Percentiles rank a stretch among this genome's conserved stretches.
Conservation (phyloP, 2,888 invertebrate genomes). For the Drosophila paranaensis region DNA sequence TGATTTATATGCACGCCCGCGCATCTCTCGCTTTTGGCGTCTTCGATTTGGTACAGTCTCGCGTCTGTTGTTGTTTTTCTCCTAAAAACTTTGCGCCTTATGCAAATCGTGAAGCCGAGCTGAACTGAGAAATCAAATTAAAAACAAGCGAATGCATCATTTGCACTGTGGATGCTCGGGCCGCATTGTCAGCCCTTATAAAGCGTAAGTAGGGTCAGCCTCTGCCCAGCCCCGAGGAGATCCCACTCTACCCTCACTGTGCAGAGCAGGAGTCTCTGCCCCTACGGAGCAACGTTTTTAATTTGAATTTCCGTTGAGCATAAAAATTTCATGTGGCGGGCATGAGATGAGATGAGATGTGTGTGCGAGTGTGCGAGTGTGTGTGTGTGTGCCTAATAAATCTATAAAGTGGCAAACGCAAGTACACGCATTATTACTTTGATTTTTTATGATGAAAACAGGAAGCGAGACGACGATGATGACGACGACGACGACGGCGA, state of each 20-base stretch:
- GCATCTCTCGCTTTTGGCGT: constrained; percentile 58
- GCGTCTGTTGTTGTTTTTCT: constrained; percentile 32
- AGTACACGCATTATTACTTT: constrained; percentile 80
- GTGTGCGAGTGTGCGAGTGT: constrained; percentile 25
- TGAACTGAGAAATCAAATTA: constrained; percentile 68
- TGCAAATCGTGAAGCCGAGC: constrained; percentile 48
- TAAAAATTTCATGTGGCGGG: constrained; percentile 58
- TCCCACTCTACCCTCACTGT: too few species aligned
- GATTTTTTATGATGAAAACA: constrained; percentile 81
- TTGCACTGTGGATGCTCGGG: constrained; percentile 28
- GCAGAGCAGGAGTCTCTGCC: constrained; percentile 33
- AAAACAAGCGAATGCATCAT: constrained; percentile 63
- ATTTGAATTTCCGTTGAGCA: constrained; percentile 83
- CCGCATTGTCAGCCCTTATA: constrained; percentile 47
- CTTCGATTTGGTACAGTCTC: constrained; percentile 44
- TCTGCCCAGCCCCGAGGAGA: too few species aligned
- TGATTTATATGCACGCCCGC: constrained; percentile 84
- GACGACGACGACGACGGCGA: constrained; percentile 29
- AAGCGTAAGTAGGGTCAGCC: neutral
- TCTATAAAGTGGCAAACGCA: constrained; percentile 81
- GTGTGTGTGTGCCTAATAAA: constrained; percentile 69
- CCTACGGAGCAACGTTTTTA: constrained; percentile 74
- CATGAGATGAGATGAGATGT: constrained; percentile 6
- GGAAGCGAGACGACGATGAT: constrained; percentile 61
- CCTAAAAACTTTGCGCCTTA: constrained; percentile 39